Percentiles rank a stretch among this genome's conserved stretches.
phyloP scores from a whole-genome alignment of 2,888 invertebrate species.

The Trichacis sp. region DNA sequence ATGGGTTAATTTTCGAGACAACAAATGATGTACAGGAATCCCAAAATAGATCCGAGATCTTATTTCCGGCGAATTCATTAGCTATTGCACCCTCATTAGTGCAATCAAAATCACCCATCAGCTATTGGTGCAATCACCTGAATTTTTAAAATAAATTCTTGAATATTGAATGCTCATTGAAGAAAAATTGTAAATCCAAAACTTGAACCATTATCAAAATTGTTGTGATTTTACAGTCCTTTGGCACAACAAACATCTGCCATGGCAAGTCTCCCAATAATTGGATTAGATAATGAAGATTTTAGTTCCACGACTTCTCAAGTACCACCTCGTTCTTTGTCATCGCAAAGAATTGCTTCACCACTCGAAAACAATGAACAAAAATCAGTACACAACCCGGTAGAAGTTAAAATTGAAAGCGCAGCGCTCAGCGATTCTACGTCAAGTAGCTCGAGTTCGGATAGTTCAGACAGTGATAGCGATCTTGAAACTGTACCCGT shows the following conservation, averaged over 20 bases:
- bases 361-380: constrained; percentile 33
- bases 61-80: no score
- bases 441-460: constrained; percentile 64
- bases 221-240: constrained; percentile 73
- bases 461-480: constrained; percentile 70
- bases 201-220: no score
- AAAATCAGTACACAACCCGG: constrained; percentile 18
- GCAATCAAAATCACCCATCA: no score
- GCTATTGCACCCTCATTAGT: no score
- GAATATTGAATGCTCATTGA: no score
- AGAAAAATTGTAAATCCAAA: no score
- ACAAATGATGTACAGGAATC: no score
- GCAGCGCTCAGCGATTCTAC: constrained; percentile 62
- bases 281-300: constrained; percentile 76
- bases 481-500: constrained; percentile 62
- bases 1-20: no score
- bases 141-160: no score
- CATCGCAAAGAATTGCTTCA: constrained; percentile 41
- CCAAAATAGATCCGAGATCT: no score
- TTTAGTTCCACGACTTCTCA: constrained; percentile 49
- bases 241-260: constrained; percentile 75
- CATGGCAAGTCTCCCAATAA: constrained; percentile 82
- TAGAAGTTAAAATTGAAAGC: constrained; percentile 47
- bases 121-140: no score
- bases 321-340: constrained; percentile 22